phyloP scores from a whole-genome alignment of 2,888 invertebrate genomes.

The Ophion costatus region DNA sequence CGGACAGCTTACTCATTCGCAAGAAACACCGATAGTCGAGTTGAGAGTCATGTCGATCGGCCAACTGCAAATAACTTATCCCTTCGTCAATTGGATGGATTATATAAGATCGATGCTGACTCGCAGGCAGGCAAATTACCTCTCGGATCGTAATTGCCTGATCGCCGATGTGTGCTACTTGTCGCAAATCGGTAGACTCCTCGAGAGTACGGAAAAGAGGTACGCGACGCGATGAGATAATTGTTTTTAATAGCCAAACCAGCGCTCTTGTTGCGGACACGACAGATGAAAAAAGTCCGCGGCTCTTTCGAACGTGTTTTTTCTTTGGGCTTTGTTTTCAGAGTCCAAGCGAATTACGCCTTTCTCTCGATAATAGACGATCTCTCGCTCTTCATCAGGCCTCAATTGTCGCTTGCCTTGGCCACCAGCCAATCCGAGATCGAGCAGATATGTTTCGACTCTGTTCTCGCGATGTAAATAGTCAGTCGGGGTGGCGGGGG shows the following conservation, averaged over 20 bases:
- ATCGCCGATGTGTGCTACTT: constrained; percentile 64
- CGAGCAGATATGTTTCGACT: constrained; percentile 67
- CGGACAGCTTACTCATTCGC: constrained; percentile 55
- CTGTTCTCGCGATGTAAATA: constrained; percentile 62
- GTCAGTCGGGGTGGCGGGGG: no score
- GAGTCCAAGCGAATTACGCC: constrained; percentile 68
- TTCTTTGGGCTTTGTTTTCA: constrained; percentile 24
- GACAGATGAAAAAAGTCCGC: no score
- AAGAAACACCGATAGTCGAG: constrained; percentile 59
- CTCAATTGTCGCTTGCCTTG: constrained; percentile 63
- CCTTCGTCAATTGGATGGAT: constrained; percentile 69
- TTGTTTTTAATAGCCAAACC: no score
- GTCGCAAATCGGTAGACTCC: constrained; percentile 58
- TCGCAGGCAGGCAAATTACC: constrained; percentile 63
- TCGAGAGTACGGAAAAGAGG: constrained; percentile 65
- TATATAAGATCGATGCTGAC: constrained; percentile 67
- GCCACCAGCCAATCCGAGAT: constrained; percentile 50
- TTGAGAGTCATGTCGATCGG: constrained; percentile 64
- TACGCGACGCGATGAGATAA: no score
- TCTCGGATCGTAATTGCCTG: constrained; percentile 67
- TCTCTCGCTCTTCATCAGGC: constrained; percentile 63
- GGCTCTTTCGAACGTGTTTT: no score
- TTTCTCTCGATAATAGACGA: constrained; percentile 68
- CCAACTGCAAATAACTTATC: constrained; percentile 64
- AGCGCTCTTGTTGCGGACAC: no score